phyloP scores from a whole-genome alignment of 2,888 invertebrate genomes.

The Zelleria hepariella region DNA sequence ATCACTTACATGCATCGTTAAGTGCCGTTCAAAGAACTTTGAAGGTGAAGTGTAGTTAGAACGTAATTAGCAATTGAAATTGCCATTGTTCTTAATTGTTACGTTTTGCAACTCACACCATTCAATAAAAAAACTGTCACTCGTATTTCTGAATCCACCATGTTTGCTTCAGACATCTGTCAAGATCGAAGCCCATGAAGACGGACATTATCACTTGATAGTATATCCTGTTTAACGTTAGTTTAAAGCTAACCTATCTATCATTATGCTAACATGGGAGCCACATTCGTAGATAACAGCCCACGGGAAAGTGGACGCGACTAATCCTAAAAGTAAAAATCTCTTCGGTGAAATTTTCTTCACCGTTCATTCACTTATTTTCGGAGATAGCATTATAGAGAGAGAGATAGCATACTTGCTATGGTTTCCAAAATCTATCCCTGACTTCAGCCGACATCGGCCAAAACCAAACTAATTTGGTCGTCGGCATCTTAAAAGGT shows the following conservation, averaged over 20 bases:
- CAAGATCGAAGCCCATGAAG: conserved; percentile 15
- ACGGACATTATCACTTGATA: conserved; percentile 48
- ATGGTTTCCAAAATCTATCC: neutral
- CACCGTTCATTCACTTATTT: neutral
- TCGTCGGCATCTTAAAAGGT: neutral
- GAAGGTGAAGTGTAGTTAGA: neutral
- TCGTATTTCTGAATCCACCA: neutral
- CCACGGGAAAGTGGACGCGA: conserved; percentile 13
- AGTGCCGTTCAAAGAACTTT: neutral
- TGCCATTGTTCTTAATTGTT: neutral
- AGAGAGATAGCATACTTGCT: too few species aligned
- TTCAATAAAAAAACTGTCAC: too few species aligned
- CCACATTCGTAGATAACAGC: conserved; percentile 43
- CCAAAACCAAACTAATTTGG: neutral
- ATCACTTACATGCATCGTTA: neutral
- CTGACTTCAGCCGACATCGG: neutral
- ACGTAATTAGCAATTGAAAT: neutral
- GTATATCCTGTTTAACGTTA: conserved; percentile 59
- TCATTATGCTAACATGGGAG: conserved; percentile 52
- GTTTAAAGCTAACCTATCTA: conserved; percentile 57
- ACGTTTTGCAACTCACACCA: neutral
- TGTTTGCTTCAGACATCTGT: neutral
- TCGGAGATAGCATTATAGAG: too few species aligned
- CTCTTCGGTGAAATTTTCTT: neutral
- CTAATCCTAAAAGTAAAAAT: neutral